phyloP scores from a whole-genome alignment of 2,888 invertebrate species.

The Schizotus pectinicornis region DNA sequence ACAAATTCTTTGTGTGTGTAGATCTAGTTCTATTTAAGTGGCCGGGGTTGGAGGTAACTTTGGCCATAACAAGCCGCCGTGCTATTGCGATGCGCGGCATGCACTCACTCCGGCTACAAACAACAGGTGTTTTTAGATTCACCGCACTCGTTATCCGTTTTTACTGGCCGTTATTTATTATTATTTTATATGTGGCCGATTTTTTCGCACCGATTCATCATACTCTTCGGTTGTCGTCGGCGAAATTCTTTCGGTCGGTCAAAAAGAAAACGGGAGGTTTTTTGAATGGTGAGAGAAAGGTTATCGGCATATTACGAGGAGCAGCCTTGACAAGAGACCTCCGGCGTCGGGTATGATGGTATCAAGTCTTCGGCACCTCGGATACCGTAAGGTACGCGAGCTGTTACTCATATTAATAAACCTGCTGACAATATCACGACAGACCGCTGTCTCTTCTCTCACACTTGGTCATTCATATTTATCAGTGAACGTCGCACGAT shows the following conservation, averaged over 20 bases:
- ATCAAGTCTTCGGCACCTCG: constrained; percentile 43
- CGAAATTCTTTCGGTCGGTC: constrained; percentile 11
- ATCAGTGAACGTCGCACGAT: constrained; percentile 26
- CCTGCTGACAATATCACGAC: constrained; percentile 30
- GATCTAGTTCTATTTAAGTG: constrained; percentile 49
- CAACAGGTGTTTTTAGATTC: constrained; percentile 50
- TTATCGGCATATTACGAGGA: constrained; percentile 17
- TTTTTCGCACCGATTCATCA: constrained; percentile 44
- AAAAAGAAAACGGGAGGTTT: constrained; percentile 3
- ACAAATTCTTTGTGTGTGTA: constrained; percentile 50
- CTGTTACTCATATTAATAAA: constrained; percentile 47
- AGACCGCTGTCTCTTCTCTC: constrained; percentile 40
- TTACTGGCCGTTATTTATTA: constrained; percentile 46
- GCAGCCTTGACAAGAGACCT: constrained; percentile 31
- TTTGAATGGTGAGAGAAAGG: constrained; percentile 17
- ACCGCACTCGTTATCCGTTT: constrained; percentile 48
- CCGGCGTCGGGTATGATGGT: constrained; percentile 38
- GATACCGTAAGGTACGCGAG: constrained; percentile 40
- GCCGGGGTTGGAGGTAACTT: constrained; percentile 44
- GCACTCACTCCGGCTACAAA: constrained; percentile 41
- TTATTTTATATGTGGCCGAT: constrained; percentile 47
- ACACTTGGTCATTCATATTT: constrained; percentile 48
- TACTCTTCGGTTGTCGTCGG: constrained; percentile 17
- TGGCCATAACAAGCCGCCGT: constrained; percentile 47
- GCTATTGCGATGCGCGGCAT: constrained; percentile 48